Percentiles rank a stretch among this genome's conserved stretches.
phyloP scores from a whole-genome alignment of 2,888 invertebrate species.

The Callosobruchus maculatus region DNA sequence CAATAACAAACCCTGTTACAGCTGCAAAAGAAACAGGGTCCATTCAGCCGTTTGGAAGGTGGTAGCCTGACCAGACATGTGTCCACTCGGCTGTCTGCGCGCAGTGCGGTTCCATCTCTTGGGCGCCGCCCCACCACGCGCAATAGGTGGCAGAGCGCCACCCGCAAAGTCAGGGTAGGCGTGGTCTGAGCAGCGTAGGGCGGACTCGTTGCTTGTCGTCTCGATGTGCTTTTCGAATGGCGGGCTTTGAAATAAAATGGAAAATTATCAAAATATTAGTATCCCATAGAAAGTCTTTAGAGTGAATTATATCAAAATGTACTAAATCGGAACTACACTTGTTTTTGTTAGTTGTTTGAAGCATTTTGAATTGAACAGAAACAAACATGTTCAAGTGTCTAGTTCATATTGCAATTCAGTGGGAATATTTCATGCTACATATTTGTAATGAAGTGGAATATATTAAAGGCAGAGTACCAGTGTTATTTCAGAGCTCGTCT shows the following conservation, averaged over 20 bases:
- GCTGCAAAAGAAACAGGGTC: constrained; percentile 60
- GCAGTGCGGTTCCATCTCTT: constrained; percentile 50
- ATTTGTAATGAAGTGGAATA: no score
- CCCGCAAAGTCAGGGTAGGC: constrained; percentile 76
- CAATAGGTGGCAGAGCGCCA: constrained; percentile 66
- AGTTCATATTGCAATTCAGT: no score
- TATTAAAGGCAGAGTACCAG: no score
- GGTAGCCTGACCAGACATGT: constrained; percentile 57
- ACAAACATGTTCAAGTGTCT: no score
- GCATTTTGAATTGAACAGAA: no score
- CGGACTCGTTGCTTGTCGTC: not conserved
- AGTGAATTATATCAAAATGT: no score
- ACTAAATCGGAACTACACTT: no score
- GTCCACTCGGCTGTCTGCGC: not conserved
- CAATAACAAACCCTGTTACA: constrained; percentile 34
- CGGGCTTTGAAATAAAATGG: not conserved
- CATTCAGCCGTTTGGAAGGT: constrained; percentile 64
- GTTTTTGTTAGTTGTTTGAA: no score
- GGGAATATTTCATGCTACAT: no score
- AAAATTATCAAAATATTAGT: no score
- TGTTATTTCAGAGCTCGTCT: no score
- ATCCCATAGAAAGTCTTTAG: no score
- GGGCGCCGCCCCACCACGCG: constrained; percentile 43
- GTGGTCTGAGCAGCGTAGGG: not conserved
- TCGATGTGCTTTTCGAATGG: not conserved